These are phyloP conservation scores for Eristalis arbustorum DNA, from an alignment of 2,888 invertebrate species.

Conservation along the genomic window DNA sequence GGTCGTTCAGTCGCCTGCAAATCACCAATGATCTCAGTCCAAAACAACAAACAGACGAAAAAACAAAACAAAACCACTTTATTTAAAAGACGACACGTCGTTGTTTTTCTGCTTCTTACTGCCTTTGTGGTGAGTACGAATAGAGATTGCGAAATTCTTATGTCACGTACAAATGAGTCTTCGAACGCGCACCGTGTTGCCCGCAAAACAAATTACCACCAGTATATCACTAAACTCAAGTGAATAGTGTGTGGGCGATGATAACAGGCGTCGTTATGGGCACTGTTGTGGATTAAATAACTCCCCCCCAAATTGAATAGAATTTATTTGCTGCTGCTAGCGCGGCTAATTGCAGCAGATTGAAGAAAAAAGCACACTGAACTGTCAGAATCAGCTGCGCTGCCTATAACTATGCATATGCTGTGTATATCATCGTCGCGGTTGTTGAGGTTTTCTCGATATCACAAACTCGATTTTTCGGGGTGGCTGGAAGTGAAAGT, in stretches of 20 bases:
- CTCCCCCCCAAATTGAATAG: neutral
- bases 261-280: neutral
- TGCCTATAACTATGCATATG: neutral
- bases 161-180: neutral
- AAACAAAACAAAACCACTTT: too few relatives aligned
- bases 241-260: neutral
- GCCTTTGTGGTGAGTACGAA: neutral
- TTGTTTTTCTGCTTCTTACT: neutral
- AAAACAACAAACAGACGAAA: neutral
- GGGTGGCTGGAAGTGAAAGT: neutral
- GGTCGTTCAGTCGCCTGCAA: neutral
- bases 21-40: neutral
- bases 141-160: neutral
- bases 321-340: neutral
- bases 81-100: neutral
- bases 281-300: neutral
- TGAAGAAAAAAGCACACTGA: constrained; percentile 43
- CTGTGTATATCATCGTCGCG: neutral
- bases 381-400: constrained; percentile 66
- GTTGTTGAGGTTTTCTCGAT: constrained; percentile 34
- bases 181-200: neutral
- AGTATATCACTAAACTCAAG: neutral
- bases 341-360: constrained; percentile 5
- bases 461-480: neutral
- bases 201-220: neutral